Base-by-base conservation (phyloP, 1,140 invertebrate genomes). In the Hirudo medicinalis region DNA sequence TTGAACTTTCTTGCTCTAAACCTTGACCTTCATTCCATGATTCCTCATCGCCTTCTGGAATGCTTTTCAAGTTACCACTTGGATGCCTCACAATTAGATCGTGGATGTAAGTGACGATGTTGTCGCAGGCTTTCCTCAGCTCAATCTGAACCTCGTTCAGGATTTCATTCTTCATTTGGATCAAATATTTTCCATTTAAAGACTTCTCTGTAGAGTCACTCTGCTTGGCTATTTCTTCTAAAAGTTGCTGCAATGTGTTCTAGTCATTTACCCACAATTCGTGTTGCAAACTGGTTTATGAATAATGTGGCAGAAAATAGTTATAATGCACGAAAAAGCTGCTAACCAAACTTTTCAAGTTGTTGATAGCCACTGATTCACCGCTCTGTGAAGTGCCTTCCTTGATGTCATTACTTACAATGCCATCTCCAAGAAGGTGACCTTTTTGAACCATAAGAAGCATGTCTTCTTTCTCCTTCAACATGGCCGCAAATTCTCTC, bases 381-480 rank as follows among this genome's bases (percentile, higher is more conserved):
- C 9, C 11, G 43, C 43, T 49, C 43, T 49, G 43, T 49, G 3
- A 5, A 17, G 43, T 17, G 13, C 11, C 13, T 49, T 49, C 43
- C 43, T 49, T 49, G 43, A 49, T 49, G 43, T 49, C 43, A 49
- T 49, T 49, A 49, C 43, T 49, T 49, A 49, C 9, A 49, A 49
- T 49, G 1, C 43, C 43, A 49, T 49, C 43, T 17, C 43, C 43
- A 49, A 49, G 43, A 17, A 49, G 43, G 43, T 49, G 43, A 49
- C 43, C 13, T 17, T 49, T 49, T 17, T 49, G 43, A 17, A 49
- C 43, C 43, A 49, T 49, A 17, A 49, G 43, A 49, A 49, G 43
- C 43, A 49, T 49, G 43, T 63, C 57, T 63, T 63, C 57, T 63
- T 63, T 63, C 19, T 63, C 57, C 29, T 63, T 63, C 57, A 63